Evolutionary conservation across 2,797 vertebrate genomes (phyloP).

Genomic region (Euthynnus affinis): DNA sequence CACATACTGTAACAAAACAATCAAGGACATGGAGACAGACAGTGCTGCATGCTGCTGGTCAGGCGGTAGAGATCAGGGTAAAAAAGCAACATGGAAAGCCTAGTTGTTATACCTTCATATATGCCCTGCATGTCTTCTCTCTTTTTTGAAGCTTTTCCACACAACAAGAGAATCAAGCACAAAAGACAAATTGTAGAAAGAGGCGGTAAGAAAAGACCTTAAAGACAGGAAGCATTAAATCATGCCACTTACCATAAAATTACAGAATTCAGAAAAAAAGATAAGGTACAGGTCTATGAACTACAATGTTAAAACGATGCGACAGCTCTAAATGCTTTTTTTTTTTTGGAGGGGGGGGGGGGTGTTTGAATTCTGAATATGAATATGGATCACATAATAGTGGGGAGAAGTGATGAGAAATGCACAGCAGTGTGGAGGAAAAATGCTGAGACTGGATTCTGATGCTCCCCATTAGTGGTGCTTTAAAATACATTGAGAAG

Average conservation of each 20-base stretch:
- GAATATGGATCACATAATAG: slow-evolving; percentile 70
- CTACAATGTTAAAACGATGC: slow-evolving; percentile 57
- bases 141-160: slow-evolving; percentile 98
- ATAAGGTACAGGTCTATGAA: slow-evolving; percentile 53
- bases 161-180: slow-evolving; percentile 75
- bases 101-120: slow-evolving; percentile 96
- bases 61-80: slow-evolving; percentile 82
- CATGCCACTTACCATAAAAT: slow-evolving; percentile 72
- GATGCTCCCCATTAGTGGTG: slow-evolving; percentile 74
- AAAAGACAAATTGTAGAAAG: slow-evolving; percentile 73
- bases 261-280: slow-evolving; percentile 59
- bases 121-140: slow-evolving; percentile 99
- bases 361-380: slow-evolving; percentile 58
- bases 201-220: slow-evolving; percentile 60
- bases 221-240: slow-evolving; percentile 55
- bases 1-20: slow-evolving; percentile 69
- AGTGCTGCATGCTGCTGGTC: slow-evolving; percentile 86
- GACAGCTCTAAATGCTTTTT: slow-evolving; percentile 54
- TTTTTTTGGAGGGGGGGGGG: too few relatives aligned
- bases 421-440: slow-evolving; percentile 45
- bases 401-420: slow-evolving; percentile 53
- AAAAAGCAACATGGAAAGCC: slow-evolving; percentile 84
- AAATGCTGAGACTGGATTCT: slow-evolving; percentile 68
- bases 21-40: slow-evolving; percentile 66
- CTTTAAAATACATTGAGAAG: slow-evolving; percentile 75